phyloP scores from a whole-genome alignment of 2,888 invertebrate species.

The Mylabris sibirica region DNA sequence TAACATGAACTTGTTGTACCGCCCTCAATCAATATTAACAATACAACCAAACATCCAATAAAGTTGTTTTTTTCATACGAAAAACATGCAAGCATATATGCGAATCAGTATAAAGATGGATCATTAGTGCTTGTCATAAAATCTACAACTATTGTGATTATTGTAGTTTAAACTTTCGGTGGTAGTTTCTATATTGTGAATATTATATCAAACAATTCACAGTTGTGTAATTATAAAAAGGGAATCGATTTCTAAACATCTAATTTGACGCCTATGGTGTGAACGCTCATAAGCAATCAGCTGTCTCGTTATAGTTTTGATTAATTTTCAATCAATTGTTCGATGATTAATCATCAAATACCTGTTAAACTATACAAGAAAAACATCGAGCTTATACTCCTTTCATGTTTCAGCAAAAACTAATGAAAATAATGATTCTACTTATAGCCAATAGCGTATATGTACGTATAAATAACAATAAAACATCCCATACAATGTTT shows the following conservation, averaged over 20 bases:
- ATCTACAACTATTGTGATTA: not conserved
- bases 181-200: not conserved
- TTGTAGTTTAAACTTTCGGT: not conserved
- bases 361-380: slow-evolving; percentile 30
- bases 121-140: not conserved
- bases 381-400: slow-evolving; percentile 15
- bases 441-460: not conserved
- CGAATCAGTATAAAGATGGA: slow-evolving; percentile 29
- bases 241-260: slow-evolving; percentile 53
- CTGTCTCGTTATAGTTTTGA: slow-evolving; percentile 63
- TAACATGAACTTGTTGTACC: slow-evolving; percentile 50
- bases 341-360: slow-evolving; percentile 58
- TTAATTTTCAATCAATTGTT: slow-evolving; percentile 63
- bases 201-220: slow-evolving; percentile 31
- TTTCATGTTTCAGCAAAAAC: not conserved
- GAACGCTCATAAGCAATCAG: slow-evolving; percentile 62
- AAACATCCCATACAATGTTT: slow-evolving; percentile 46
- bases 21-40: slow-evolving; percentile 55
- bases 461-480: slow-evolving; percentile 7
- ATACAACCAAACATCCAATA: too few relatives aligned
- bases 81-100: too few relatives aligned
- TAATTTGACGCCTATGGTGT: slow-evolving; percentile 62
- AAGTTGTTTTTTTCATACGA: too few relatives aligned
- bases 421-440: slow-evolving; percentile 1
- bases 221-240: slow-evolving; percentile 46